phyloP scores from a whole-genome alignment of 1,140 invertebrate genomes.

The Hesperophylax magnus region DNA sequence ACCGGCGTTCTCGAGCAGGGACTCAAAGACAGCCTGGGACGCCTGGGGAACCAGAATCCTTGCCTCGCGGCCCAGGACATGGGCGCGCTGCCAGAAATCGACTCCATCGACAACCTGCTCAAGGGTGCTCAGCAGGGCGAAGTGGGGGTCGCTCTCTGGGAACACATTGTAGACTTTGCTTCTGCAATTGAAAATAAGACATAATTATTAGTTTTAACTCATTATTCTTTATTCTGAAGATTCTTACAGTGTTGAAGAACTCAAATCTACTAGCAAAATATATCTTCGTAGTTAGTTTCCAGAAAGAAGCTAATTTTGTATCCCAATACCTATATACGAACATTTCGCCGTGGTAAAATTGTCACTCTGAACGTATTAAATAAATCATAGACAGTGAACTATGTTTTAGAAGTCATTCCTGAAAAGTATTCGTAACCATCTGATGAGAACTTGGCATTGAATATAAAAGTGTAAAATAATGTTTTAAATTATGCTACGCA shows the following conservation, averaged over 20 bases:
- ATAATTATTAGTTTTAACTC: background rate
- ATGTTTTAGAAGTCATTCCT: background rate
- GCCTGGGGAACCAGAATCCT: constrained; percentile 40
- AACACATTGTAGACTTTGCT: constrained; percentile 50
- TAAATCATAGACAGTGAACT: background rate
- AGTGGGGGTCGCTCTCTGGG: constrained; percentile 46
- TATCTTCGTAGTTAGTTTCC: too few species aligned
- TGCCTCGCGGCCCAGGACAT: constrained; percentile 46
- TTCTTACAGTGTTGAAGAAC: too few species aligned
- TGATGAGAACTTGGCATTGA: too few species aligned
- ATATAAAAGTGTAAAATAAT: too few species aligned
- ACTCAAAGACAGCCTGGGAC: constrained; percentile 39
- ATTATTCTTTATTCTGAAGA: too few species aligned
- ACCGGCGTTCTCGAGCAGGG: constrained; percentile 8
- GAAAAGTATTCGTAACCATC: background rate
- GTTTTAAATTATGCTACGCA: too few species aligned
- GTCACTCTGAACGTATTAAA: background rate
- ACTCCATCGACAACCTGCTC: constrained; percentile 38
- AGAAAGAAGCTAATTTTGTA: background rate
- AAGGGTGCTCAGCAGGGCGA: constrained; percentile 21
- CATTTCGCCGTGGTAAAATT: background rate
- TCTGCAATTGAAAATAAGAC: constrained; percentile 38
- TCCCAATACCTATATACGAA: background rate
- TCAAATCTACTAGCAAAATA: too few species aligned
- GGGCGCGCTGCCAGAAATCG: constrained; percentile 51